Conservation (phyloP, 2,113 vertebrate species). For the Bufo bufo region DNA sequence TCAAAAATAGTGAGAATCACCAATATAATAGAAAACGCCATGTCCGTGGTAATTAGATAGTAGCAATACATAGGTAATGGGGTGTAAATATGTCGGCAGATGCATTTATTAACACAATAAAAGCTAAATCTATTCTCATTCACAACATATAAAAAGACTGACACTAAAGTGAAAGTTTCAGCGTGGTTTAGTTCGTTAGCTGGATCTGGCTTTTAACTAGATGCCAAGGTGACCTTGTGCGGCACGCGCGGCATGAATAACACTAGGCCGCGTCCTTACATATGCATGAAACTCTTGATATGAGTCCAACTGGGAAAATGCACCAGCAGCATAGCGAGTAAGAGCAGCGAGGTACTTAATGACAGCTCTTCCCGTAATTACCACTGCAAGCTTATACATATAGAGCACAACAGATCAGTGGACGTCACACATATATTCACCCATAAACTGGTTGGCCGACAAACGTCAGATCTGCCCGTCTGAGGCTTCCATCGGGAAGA, state of each 20-base stretch:
- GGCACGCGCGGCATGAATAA: slow-evolving; percentile 28
- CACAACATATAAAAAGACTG: not conserved
- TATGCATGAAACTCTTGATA: slow-evolving; percentile 42
- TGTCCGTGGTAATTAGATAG: not conserved
- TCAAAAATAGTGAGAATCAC: not conserved
- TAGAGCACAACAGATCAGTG: not conserved
- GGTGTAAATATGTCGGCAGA: not conserved
- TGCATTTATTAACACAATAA: not conserved
- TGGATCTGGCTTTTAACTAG: not conserved
- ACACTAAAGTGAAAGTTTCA: not conserved
- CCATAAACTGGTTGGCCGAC: no score
- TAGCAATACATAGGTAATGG: no score
- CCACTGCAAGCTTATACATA: not conserved
- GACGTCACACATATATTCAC: no score
- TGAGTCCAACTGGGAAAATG: slow-evolving; percentile 22
- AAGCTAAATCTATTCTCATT: no score
- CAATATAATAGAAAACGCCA: not conserved
- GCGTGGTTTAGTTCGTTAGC: not conserved
- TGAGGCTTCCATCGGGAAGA: no score
- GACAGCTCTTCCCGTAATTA: not conserved
- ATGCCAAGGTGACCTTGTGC: not conserved
- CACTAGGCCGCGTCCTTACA: slow-evolving; percentile 5
- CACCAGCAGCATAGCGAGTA: slow-evolving; percentile 6
- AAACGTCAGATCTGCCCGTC: no score
- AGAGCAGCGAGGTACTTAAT: not conserved